Conservation (phyloP, 2,888 invertebrate species). For the Hecatera dysodea region DNA sequence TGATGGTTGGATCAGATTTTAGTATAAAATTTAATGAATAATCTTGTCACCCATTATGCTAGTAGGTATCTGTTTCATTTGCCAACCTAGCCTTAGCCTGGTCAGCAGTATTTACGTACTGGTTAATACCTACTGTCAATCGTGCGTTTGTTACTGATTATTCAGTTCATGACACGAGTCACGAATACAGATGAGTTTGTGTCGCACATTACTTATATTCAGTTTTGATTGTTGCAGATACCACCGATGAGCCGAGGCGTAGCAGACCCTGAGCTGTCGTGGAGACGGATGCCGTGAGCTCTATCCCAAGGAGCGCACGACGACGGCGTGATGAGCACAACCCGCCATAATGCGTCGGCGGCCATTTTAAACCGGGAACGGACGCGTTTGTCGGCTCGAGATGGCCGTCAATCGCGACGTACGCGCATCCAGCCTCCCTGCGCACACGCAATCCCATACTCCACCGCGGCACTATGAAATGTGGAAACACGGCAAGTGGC, state of each 20-base stretch:
- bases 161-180: not conserved
- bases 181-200: not conserved
- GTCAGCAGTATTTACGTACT: not conserved
- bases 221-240: constrained; percentile 79
- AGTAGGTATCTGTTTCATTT: not conserved
- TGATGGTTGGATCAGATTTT: constrained; percentile 9
- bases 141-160: not conserved
- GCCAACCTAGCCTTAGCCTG: not conserved
- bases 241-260: constrained; percentile 79
- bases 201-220: not conserved
- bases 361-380: constrained; percentile 89
- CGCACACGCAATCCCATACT: constrained; percentile 81
- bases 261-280: constrained; percentile 70
- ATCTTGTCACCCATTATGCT: not conserved
- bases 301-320: constrained; percentile 82
- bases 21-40: not conserved
- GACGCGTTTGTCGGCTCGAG: constrained; percentile 87
- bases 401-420: constrained; percentile 87
- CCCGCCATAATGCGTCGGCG: constrained; percentile 90
- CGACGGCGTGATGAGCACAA: constrained; percentile 90
- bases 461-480: constrained; percentile 91
- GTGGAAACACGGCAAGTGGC: constrained; percentile 96
- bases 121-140: not conserved
- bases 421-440: constrained; percentile 78
- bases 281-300: constrained; percentile 87